These are phyloP conservation scores for Ellobius talpinus DNA, from an alignment of 2,113 vertebrate species.

Conservation along the genomic window DNA sequence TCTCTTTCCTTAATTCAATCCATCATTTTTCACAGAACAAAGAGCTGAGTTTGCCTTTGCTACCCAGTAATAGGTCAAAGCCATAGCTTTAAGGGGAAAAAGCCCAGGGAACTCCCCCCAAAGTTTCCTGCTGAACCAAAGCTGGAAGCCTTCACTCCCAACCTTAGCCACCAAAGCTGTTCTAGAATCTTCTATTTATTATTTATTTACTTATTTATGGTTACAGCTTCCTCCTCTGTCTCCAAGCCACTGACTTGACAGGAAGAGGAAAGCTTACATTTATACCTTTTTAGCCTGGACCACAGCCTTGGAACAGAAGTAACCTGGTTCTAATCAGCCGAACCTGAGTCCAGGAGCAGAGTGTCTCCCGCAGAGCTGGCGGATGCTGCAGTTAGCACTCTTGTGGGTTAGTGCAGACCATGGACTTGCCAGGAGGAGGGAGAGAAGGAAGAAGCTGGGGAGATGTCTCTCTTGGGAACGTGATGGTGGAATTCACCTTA, in stretches of 20 bases:
- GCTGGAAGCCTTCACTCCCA: neutral
- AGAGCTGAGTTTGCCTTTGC: neutral
- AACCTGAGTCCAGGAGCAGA: slow-evolving; percentile 3
- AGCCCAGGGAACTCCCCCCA: neutral
- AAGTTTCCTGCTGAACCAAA: neutral
- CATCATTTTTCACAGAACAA: neutral
- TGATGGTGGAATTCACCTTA: neutral
- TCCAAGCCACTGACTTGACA: slow-evolving; percentile 26
- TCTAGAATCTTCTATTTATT: neutral
- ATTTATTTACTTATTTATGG: neutral
- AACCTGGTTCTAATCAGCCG: slow-evolving; percentile 59
- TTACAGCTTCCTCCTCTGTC: neutral
- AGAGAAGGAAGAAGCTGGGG: slow-evolving; percentile 30
- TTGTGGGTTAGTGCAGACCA: slow-evolving; percentile 39
- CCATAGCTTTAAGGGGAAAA: neutral
- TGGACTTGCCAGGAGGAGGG: neutral
- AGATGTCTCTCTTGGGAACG: neutral
- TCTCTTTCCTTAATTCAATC: neutral
- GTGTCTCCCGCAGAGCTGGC: slow-evolving; percentile 39
- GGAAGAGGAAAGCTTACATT: slow-evolving; percentile 63
- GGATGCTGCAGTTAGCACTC: slow-evolving; percentile 41
- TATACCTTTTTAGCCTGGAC: slow-evolving; percentile 42
- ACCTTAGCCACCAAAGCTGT: neutral
- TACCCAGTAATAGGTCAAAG: neutral
- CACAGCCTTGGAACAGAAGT: slow-evolving; percentile 46